phyloP scores from a whole-genome alignment of 1,140 invertebrate genomes.

The Callitettix versicolor region DNA sequence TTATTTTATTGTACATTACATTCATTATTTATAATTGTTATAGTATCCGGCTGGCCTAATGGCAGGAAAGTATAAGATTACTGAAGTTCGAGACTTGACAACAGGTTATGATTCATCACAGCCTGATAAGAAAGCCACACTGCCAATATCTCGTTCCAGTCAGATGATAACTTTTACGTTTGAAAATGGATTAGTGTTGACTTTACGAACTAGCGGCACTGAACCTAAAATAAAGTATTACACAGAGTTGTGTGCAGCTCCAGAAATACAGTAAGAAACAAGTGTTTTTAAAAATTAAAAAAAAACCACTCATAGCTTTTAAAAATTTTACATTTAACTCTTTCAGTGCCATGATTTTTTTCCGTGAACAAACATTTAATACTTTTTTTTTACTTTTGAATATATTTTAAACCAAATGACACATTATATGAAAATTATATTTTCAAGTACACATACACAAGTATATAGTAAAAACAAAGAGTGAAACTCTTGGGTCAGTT shows the following conservation, averaged over 20 bases:
- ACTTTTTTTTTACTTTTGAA: slow-evolving; percentile 13
- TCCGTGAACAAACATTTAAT: neutral
- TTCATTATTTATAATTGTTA: too few relatives aligned
- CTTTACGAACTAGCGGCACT: slow-evolving; percentile 91
- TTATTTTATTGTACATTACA: too few relatives aligned
- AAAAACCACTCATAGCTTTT: neutral
- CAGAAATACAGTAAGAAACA: slow-evolving; percentile 46
- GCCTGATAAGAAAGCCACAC: slow-evolving; percentile 44
- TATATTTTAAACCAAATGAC: too few relatives aligned
- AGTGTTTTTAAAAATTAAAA: too few relatives aligned
- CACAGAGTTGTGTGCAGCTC: slow-evolving; percentile 71
- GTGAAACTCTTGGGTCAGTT: too few relatives aligned
- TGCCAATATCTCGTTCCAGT: slow-evolving; percentile 65
- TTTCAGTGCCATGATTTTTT: too few relatives aligned
- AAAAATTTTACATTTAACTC: neutral
- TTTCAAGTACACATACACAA: too few relatives aligned
- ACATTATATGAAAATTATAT: too few relatives aligned
- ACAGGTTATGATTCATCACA: slow-evolving; percentile 74
- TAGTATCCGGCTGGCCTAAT: slow-evolving; percentile 67
- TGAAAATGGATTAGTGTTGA: slow-evolving; percentile 73
- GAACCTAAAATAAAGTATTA: slow-evolving; percentile 99
- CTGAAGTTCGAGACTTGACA: slow-evolving; percentile 74
- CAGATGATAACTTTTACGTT: slow-evolving; percentile 98
- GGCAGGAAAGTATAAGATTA: slow-evolving; percentile 60
- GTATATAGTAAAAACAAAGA: too few relatives aligned